phyloP scores from a whole-genome alignment of 2,797 vertebrate species.

The Hemitrygon akajei region DNA sequence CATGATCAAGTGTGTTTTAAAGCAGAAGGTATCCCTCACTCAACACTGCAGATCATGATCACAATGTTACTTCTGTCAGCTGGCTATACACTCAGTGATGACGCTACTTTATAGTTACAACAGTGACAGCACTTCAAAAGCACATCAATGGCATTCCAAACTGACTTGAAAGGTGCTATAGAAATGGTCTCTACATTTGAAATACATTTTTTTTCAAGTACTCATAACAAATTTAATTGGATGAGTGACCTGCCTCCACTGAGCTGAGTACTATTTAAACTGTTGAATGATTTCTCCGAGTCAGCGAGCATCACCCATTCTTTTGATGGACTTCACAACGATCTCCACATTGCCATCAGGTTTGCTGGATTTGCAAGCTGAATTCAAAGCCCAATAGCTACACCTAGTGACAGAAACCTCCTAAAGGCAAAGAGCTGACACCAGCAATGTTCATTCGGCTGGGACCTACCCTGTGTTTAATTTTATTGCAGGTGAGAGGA shows the following conservation, averaged over 20 bases:
- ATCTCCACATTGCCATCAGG: not conserved
- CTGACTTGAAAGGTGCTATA: too few relatives aligned
- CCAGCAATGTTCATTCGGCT: not conserved
- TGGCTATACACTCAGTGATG: too few relatives aligned
- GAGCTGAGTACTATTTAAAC: not conserved
- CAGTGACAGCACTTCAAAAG: too few relatives aligned
- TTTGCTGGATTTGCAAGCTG: not conserved
- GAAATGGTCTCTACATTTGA: not conserved
- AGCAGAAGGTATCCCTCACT: too few relatives aligned
- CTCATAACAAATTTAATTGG: not conserved
- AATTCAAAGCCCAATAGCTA: not conserved
- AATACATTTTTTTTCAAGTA: not conserved
- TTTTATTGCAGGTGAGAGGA: conserved; percentile 4
- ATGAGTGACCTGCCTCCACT: not conserved
- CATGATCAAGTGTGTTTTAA: not conserved
- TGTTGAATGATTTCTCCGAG: not conserved
- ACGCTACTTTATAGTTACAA: too few relatives aligned
- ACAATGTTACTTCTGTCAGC: too few relatives aligned
- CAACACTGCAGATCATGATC: too few relatives aligned
- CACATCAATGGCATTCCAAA: too few relatives aligned
- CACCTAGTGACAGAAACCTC: conserved; percentile 6
- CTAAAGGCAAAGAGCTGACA: not conserved
- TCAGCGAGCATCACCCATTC: not conserved
- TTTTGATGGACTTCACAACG: not conserved
- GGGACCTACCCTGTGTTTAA: not conserved